A percentile compares a stretch with the other conserved stretches of the same genome.
Conservation (phyloP, 2,888 invertebrate species). For the Thecocarcelia acutangulata region DNA sequence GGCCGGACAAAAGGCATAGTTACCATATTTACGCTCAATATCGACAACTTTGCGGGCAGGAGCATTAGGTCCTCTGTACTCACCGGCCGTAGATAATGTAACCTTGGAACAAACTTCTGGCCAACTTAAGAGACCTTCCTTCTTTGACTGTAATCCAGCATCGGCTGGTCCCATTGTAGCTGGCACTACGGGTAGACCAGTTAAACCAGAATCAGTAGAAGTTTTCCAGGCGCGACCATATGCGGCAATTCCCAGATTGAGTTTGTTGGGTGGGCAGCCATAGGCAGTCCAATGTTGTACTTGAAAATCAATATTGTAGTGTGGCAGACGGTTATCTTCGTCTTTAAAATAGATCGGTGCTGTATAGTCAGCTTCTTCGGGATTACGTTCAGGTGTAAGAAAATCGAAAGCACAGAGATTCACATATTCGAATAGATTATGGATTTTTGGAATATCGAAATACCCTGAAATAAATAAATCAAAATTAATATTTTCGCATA, state of each 20-base stretch:
- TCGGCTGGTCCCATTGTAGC: slow-evolving; percentile 86
- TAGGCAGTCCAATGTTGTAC: slow-evolving; percentile 85
- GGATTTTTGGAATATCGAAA: slow-evolving; percentile 87
- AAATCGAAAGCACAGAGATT: slow-evolving; percentile 91
- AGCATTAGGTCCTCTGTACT: slow-evolving; percentile 84
- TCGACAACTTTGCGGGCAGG: slow-evolving; percentile 88
- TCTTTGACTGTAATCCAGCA: slow-evolving; percentile 87
- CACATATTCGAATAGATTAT: slow-evolving; percentile 89
- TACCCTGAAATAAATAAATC: slow-evolving; percentile 84
- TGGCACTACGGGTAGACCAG: slow-evolving; percentile 88
- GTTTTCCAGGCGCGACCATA: slow-evolving; percentile 90
- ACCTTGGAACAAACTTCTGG: slow-evolving; percentile 89
- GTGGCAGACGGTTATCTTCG: slow-evolving; percentile 84
- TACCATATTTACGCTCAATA: slow-evolving; percentile 89
- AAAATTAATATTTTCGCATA: neutral
- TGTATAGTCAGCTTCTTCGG: slow-evolving; percentile 89
- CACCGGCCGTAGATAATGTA: slow-evolving; percentile 82
- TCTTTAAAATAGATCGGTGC: slow-evolving; percentile 88
- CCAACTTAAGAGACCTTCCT: slow-evolving; percentile 88
- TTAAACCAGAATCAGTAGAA: slow-evolving; percentile 86
- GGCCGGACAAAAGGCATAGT: slow-evolving; percentile 88
- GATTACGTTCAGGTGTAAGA: slow-evolving; percentile 87
- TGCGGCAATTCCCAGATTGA: slow-evolving; percentile 87
- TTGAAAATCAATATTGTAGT: slow-evolving; percentile 86
- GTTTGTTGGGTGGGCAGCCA: slow-evolving; percentile 86